Evolutionary conservation across 2,113 vertebrate genomes (phyloP).

Genomic region (Scomber colias): DNA sequence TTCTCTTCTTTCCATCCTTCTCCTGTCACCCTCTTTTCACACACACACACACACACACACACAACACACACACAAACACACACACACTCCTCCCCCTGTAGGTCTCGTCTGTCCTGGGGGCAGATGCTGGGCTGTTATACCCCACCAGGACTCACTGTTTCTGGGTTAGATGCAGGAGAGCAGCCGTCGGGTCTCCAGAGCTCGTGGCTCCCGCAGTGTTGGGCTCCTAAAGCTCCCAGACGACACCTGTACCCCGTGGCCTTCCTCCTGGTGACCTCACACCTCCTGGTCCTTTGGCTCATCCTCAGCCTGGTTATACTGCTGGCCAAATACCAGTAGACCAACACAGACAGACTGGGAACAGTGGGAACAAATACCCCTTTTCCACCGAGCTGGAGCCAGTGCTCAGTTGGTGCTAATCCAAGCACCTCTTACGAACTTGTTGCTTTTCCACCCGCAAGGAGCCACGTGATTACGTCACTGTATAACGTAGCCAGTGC

Average conservation of each 20-base stretch:
- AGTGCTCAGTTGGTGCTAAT: too few species aligned
- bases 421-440: too few species aligned
- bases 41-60: background rate
- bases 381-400: too few species aligned
- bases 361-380: background rate
- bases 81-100: constrained; percentile 39
- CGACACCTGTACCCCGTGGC: constrained; percentile 97
- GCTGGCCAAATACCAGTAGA: constrained; percentile 94
- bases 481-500: too few species aligned
- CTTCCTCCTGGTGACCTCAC: constrained; percentile 97
- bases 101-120: constrained; percentile 72
- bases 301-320: constrained; percentile 96
- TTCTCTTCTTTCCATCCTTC: background rate
- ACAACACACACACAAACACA: background rate
- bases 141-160: constrained; percentile 28
- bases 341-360: constrained; percentile 38
- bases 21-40: background rate
- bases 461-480: too few species aligned
- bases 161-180: constrained; percentile 30
- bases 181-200: constrained; percentile 6
- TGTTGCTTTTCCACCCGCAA: too few species aligned
- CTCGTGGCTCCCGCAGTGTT: constrained; percentile 16
- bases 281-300: constrained; percentile 97
- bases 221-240: constrained; percentile 61
- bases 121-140: constrained; percentile 71